Evolutionary conservation across 2,797 vertebrate genomes (phyloP).

Genomic region (Typhlichthys subterraneus): DNA sequence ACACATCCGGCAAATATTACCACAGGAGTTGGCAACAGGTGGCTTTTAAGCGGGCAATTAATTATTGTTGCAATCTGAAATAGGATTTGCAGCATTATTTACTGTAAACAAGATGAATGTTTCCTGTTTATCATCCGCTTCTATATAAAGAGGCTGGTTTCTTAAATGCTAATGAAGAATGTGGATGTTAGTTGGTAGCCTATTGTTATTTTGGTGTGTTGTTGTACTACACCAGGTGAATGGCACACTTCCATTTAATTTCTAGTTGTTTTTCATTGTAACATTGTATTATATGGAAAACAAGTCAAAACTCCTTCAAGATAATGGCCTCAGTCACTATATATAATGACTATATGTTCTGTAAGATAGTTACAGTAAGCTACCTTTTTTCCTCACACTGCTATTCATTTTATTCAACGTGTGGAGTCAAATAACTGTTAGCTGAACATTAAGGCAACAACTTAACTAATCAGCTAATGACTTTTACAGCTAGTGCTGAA

Average conservation of each 20-base stretch:
- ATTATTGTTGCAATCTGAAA: constrained; percentile 45
- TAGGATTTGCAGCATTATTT: constrained; percentile 62
- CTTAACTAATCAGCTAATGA: neutral
- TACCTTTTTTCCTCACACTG: too few relatives aligned
- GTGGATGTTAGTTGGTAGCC: constrained; percentile 75
- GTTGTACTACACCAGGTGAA: constrained; percentile 34
- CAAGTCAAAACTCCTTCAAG: constrained; percentile 35
- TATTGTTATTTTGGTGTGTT: constrained; percentile 57
- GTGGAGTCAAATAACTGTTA: too few relatives aligned
- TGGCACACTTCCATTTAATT: constrained; percentile 11
- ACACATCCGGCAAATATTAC: constrained; percentile 30
- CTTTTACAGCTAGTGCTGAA: constrained; percentile 6
- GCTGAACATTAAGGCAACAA: constrained; percentile 20
- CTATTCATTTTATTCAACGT: too few relatives aligned
- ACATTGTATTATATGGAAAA: constrained; percentile 40
- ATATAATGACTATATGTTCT: too few relatives aligned
- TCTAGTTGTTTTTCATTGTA: too few relatives aligned
- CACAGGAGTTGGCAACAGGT: constrained; percentile 64
- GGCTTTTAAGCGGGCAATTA: constrained; percentile 49
- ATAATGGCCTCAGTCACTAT: constrained; percentile 13
- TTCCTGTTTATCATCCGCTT: constrained; percentile 77
- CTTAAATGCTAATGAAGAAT: constrained; percentile 62
- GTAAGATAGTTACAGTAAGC: too few relatives aligned
- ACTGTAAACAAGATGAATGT: constrained; percentile 63
- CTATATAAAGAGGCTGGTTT: constrained; percentile 62